phyloP scores from a whole-genome alignment of 2,113 vertebrate species.

The Drymodes brunneopygia region DNA sequence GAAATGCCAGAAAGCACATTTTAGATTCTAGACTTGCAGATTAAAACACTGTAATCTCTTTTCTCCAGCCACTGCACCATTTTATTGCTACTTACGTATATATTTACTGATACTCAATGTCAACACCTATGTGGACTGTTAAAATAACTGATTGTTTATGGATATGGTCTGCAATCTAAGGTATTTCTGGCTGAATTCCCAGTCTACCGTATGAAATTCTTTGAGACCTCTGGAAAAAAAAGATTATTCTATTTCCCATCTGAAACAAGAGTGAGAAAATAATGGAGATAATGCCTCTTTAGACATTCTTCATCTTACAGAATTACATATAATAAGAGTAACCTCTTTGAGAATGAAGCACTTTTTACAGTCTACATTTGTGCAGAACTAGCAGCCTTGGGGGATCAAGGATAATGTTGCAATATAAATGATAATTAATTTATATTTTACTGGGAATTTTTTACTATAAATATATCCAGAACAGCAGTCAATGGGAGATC shows the following conservation, averaged over 20 bases:
- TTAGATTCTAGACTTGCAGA: not conserved
- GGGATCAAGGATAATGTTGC: not conserved
- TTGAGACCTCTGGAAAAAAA: rapidly evolving
- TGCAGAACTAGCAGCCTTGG: not conserved
- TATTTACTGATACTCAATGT: not conserved
- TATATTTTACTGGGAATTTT: not conserved
- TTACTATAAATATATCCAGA: not conserved
- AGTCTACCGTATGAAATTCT: not conserved
- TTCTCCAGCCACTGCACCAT: not conserved
- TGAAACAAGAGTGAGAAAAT: not conserved
- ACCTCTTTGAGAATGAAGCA: not conserved
- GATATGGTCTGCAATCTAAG: not conserved
- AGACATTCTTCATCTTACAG: not conserved
- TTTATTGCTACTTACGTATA: not conserved
- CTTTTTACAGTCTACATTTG: not conserved
- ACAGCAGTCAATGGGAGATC: not conserved
- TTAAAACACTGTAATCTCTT: not conserved
- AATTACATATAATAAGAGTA: not conserved
- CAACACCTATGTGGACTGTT: not conserved
- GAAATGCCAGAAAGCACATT: not conserved
- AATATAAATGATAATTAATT: slow-evolving; percentile 44
- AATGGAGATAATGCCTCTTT: not conserved
- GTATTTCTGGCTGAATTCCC: not conserved
- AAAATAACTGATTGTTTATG: not conserved
- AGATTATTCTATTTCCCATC: not conserved